Base-by-base conservation (phyloP, 2,797 vertebrate genomes). In the Orientallactaga sibirica region DNA sequence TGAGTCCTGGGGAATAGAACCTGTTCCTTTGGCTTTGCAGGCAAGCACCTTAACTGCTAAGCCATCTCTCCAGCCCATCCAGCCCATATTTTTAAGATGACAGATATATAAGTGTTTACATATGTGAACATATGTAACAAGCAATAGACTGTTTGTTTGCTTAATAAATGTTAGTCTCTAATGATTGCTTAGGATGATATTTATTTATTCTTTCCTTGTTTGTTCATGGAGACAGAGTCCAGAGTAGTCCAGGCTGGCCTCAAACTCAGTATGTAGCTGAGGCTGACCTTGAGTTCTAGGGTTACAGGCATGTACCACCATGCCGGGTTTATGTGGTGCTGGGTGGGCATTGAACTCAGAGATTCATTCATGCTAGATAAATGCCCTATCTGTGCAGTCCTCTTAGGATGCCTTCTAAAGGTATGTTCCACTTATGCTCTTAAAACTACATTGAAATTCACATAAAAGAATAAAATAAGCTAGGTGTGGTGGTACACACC, bases 401-500 rank as follows among this genome's bases (percentile, higher is more conserved):
- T 19, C 22, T 83, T 61, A 41, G 29, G n/a, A 62, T 76, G 33
- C 18, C n/a, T 52, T 87, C 87, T 91, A 64, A 85, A 89, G 88
- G 25, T 70, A 16, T 68, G 4, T 27, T 78, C 11, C 88, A 75
- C 33, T 76, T 8, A 48, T 55, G 20, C 0, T 88, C 12, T 83
- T 93, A 22, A 88, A 86, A 67, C 74, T 16, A 78, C 92, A 88
- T 55, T 78, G 89, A 94, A 95, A 86, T 58, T 16, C 14, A 58
- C 14, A 16, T 15, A 16, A 58, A 58, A 48, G 48, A 48, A 58
- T 16, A 16, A 58, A 58, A 58, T 58, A 58, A 58, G 55, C 12
- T 58, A 58, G 55, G 55, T 58, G 12, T 58, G 55, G 16, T 58
- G 55, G 55, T 14, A 12, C 12, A 58, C 55, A 58, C 55, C 55